Conservation (phyloP, 2,113 vertebrate genomes). For the Amazona vittata region DNA sequence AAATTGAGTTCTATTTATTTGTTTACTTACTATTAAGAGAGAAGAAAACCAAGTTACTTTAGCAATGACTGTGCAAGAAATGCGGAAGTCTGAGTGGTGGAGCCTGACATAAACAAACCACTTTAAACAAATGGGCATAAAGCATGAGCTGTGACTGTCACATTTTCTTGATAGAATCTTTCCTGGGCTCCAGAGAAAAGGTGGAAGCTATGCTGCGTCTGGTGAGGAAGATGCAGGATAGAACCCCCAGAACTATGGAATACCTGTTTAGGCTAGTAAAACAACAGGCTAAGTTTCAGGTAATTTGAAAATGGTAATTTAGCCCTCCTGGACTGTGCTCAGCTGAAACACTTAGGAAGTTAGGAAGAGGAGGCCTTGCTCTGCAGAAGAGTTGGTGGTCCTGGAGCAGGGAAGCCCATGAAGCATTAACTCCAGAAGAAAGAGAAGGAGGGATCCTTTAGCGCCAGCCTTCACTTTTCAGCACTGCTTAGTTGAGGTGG, state of each 20-base stretch:
- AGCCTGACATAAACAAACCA: background rate
- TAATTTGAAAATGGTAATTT: background rate
- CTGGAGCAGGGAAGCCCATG: background rate
- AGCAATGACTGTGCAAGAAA: background rate
- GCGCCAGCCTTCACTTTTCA: background rate
- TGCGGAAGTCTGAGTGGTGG: background rate
- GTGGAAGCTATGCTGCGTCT: background rate
- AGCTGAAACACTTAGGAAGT: background rate
- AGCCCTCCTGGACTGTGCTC: background rate
- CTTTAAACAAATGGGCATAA: background rate
- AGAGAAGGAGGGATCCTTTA: background rate
- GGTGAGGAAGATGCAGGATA: background rate
- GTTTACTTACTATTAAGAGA: background rate
- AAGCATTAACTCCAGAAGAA: background rate
- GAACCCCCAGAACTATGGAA: background rate
- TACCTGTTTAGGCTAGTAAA: background rate
- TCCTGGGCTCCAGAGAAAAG: background rate
- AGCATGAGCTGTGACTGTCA: background rate
- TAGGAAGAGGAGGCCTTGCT: background rate
- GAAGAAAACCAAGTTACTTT: background rate
- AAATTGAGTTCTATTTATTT: background rate
- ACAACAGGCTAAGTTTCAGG: background rate
- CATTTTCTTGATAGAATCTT: background rate
- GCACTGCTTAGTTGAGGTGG: background rate
- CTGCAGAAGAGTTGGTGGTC: background rate